Conservation (phyloP, 1,140 invertebrate species). For the Choristoneura fumiferana region DNA sequence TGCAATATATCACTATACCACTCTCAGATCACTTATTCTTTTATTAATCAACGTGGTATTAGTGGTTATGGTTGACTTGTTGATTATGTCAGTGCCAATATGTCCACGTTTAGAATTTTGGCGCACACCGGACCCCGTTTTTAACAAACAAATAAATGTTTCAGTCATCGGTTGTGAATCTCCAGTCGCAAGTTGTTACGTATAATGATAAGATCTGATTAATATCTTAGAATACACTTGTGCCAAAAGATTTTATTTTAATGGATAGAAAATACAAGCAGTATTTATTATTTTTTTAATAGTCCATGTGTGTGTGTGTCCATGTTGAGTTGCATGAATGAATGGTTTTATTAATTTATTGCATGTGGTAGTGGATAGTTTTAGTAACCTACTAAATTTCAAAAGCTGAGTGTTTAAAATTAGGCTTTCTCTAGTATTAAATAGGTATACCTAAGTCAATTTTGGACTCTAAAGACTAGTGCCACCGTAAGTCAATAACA, state of each 20-base stretch:
- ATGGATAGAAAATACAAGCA: not conserved
- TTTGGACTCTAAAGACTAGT: too few species aligned
- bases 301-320: not conserved
- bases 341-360: slow-evolving; percentile 16
- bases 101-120: not conserved
- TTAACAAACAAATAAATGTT: not conserved
- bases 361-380: slow-evolving; percentile 13
- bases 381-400: too few species aligned
- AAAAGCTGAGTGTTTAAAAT: too few species aligned
- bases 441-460: too few species aligned
- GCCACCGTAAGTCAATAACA: too few species aligned
- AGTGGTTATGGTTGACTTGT: too few species aligned
- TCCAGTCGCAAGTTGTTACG: not conserved
- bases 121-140: not conserved
- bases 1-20: too few species aligned
- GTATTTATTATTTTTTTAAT: not conserved
- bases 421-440: too few species aligned
- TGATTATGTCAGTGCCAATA: too few species aligned
- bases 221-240: slow-evolving; percentile 2
- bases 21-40: too few species aligned
- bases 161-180: not conserved
- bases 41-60: too few species aligned
- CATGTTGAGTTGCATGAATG: slow-evolving; percentile 8
- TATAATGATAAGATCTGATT: not conserved
- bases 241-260: slow-evolving; percentile 1